Base-by-base conservation (phyloP, 1,140 invertebrate species). In the Cataglyphis hispanica region DNA sequence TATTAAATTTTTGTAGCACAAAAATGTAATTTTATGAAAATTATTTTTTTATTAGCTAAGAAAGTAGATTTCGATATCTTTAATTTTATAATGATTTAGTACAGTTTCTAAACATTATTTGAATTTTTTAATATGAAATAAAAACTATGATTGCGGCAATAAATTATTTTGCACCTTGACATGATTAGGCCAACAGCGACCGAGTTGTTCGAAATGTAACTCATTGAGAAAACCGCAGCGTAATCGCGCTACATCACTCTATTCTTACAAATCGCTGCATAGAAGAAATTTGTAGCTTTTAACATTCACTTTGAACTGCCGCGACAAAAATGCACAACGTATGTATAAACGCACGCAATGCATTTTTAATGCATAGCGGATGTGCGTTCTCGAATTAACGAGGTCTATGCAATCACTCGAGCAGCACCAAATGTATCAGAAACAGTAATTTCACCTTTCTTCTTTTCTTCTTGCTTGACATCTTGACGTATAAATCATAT, bases 291-390 rank as follows among this genome's bases (percentile, higher is more conserved):
- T 22, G 25, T 10, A 11, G 25, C 25, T 25, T 86, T 67, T 13
- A 56, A 60, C 19, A 16, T 53, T 60, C 66, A 34, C 34, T 76
- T 67, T 19, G 10, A 13, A 19, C 1, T 37, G 37, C 25, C 61
- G 22, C 22, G 56, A 8, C 22, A 80, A 84, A 75, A 80, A 81
- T 87, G 72, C 70, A 67, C 87, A 90, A 86, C n/a, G n/a, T n/a
- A n/a, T n/a, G 72, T 85, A 78, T 31, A 78, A 90, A 67, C 1
- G 50, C 37, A 70, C 60, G 53, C 19, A n/a, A 43, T 78, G 64
- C 53, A 74, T 89, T 90, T 87, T 34, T 40, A 87, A 56, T 27
- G 22, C 81, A 67, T 87, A 90, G 87, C 89, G 88, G 89, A 86
- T 87, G 46, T 69, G 50, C 88, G 83, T 78, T 87, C 77, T 86